Evolutionary conservation across 2,888 invertebrate species (phyloP), one percentile per base, ranked within the genome.

Genomic region (Sericinus montela): DNA sequence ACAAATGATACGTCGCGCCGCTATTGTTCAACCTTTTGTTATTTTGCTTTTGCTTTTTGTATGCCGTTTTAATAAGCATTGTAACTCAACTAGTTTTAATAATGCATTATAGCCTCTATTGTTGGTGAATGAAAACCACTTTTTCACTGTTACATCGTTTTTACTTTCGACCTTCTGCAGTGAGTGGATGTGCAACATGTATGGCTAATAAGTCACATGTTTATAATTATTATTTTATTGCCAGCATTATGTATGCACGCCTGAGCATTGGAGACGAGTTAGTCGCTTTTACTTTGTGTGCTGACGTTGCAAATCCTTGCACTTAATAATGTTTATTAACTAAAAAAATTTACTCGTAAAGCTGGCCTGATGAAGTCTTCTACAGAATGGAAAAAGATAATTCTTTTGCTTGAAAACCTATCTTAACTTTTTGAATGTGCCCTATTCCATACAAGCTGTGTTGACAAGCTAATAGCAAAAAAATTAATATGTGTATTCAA

Each of bases 161-260:
- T 1, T 11, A 10, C 15, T 30, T 49, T 15, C 50, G 46, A 39
- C 42, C 3, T 23, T 45, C 1, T 19, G 36, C 15, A 5, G 5
- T 39, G 50, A 48, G 38, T 51, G 34, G 23, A 40, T 53, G 40
- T 51, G 70, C 70, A 74, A 75, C 74, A 69, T 75, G 77, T 76
- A 75, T 62, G 71, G 77, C 77, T 85, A 85, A 86, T 86, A 86
- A 82, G 82, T 86, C 83, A 81, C 81, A 83, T 80, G 84, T 80
- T 83, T 85, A 83, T 84, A 86, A 87, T 87, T 85, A 86, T 86
- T 84, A 84, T 85, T 85, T 86, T 85, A 85, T 84, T 82, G 83
- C 73, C 61, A 64, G 70, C 74, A 63, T 74, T 79, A 66, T 74
- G 80, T 79, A 80, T 76, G 80, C 83, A 73, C 81, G 78, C 80